Evolutionary conservation across 1,140 invertebrate genomes (phyloP).

Genomic region (Drosophila mojavensis): DNA sequence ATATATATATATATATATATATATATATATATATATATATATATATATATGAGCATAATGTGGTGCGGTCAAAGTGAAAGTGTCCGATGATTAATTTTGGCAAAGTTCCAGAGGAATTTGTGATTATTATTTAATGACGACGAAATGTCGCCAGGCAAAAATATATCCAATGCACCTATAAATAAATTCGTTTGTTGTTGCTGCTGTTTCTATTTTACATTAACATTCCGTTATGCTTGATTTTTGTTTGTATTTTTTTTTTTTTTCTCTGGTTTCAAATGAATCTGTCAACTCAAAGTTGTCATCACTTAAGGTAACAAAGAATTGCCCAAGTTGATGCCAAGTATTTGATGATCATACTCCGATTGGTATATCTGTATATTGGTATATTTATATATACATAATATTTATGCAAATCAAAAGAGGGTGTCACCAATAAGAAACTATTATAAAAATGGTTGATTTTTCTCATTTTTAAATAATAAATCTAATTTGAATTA

Average conservation of each 20-base stretch:
- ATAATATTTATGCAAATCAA: no score
- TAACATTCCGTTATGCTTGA: slow-evolving; percentile 57
- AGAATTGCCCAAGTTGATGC: slow-evolving; percentile 8
- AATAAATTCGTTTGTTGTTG: slow-evolving; percentile 58
- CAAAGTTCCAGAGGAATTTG: slow-evolving; percentile 68
- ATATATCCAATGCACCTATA: slow-evolving; percentile 41
- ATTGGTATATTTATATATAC: no score
- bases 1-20: no score
- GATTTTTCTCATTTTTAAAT: no score
- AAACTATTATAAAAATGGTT: no score
- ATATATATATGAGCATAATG: slow-evolving; percentile 3
- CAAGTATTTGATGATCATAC: slow-evolving; percentile 1
- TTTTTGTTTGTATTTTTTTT: neutral
- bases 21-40: neutral
- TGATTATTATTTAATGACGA: slow-evolving; percentile 81
- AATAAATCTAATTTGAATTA: no score
- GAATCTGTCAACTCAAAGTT: slow-evolving; percentile 34
- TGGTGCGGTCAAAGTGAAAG: slow-evolving; percentile 75
- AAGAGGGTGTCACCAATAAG: no score
- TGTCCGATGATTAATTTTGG: slow-evolving; percentile 79
- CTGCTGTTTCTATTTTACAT: slow-evolving; percentile 55
- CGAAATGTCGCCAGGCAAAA: slow-evolving; percentile 62
- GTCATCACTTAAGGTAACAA: slow-evolving; percentile 23
- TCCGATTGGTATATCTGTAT: no score
- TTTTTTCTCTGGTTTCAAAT: slow-evolving; percentile 4